Evolutionary conservation across 30 jellyfish, hydroid and myxozoan species (phyloP).

Genomic region (Nemopilema nomurai): DNA sequence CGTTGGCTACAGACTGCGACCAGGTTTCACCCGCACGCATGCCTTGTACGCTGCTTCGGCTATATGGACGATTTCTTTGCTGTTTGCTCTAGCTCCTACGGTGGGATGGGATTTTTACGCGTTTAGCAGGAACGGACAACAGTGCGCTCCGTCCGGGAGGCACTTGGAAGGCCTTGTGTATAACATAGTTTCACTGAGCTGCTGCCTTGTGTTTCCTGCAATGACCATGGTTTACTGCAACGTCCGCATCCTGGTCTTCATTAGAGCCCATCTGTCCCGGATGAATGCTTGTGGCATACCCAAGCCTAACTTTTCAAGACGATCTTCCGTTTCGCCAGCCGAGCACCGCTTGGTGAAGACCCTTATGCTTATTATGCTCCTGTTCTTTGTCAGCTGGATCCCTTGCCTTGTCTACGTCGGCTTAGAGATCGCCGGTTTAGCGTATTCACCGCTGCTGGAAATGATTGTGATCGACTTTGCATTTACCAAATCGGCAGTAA

Average conservation of each 20-base stretch:
- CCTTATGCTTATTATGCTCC: conserved; percentile 36
- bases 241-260: conserved; percentile 3
- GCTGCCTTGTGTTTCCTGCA: conserved; percentile 27
- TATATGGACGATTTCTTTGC: conserved; percentile 54
- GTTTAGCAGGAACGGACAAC: conserved; percentile 42
- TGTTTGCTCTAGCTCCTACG: conserved; percentile 68
- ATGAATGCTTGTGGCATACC: conserved; percentile 8
- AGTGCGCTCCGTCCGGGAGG: conserved; percentile 63
- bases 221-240: conserved; percentile 40
- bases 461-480: conserved; percentile 38
- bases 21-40: conserved; percentile 4
- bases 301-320: background rate
- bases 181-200: background rate
- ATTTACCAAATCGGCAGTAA: conserved; percentile 56
- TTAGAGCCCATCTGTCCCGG: conserved; percentile 29
- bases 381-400: conserved; percentile 51
- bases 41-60: conserved; percentile 25
- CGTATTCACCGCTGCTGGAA: background rate
- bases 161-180: conserved; percentile 20
- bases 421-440: background rate
- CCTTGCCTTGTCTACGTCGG: conserved; percentile 1
- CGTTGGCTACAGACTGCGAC: conserved; percentile 16
- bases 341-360: conserved; percentile 45
- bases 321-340: background rate
- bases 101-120: conserved; percentile 74